Conservation (phyloP, 2,113 vertebrate species). For the Narcine bancroftii region DNA sequence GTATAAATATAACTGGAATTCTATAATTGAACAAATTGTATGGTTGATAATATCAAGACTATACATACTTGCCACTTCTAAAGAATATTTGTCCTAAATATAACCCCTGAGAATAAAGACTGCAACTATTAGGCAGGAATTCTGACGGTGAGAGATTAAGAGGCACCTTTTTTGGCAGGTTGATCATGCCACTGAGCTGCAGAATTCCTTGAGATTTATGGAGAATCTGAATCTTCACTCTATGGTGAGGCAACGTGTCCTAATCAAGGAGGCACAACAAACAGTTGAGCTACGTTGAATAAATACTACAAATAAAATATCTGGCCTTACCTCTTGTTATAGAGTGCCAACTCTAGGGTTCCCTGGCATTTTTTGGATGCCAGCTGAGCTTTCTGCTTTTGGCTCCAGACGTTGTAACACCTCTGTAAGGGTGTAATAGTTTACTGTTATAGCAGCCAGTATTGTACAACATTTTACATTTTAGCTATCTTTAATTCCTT, state of each 20-base stretch:
- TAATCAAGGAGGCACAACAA: background rate
- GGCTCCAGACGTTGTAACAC: constrained; percentile 8
- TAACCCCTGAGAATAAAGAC: background rate
- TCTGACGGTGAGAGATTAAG: background rate
- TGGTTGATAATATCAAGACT: background rate
- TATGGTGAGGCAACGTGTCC: background rate
- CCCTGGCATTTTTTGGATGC: background rate
- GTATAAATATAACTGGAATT: background rate
- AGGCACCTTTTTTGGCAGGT: background rate
- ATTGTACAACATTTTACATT: constrained; percentile 18
- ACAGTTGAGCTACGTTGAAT: background rate
- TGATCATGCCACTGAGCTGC: background rate
- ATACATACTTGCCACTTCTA: background rate
- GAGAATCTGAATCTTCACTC: background rate
- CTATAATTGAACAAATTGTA: background rate
- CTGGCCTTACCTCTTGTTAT: background rate
- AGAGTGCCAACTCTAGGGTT: background rate
- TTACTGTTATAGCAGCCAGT: constrained; percentile 11
- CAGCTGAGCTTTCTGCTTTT: constrained; percentile 6
- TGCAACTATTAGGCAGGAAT: background rate
- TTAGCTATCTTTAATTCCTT: background rate
- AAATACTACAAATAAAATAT: background rate
- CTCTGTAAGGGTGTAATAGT: background rate
- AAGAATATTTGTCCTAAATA: background rate
- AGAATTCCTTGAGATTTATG: background rate